Evolutionary conservation across 2,888 invertebrate genomes (phyloP).

Genomic region (Lymantria monacha): DNA sequence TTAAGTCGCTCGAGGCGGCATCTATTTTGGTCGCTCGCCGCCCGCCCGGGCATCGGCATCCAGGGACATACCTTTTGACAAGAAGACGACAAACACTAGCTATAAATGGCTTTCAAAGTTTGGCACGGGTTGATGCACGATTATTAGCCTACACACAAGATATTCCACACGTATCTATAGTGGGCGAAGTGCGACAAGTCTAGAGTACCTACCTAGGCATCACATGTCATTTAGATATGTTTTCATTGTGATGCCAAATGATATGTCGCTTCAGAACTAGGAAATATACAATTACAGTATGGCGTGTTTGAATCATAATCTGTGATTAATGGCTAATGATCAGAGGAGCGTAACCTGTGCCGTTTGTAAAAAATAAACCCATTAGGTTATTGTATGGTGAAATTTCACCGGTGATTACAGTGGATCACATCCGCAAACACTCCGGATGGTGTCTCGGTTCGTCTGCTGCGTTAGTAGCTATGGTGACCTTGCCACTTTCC

Average conservation of each 20-base stretch:
- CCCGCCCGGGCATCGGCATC: slow-evolving; percentile 71
- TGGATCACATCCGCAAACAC: slow-evolving; percentile 69
- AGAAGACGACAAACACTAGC: slow-evolving; percentile 74
- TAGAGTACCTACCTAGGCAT: slow-evolving; percentile 11
- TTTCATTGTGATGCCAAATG: slow-evolving; percentile 33
- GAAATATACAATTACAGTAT: slow-evolving; percentile 60
- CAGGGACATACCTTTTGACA: slow-evolving; percentile 71
- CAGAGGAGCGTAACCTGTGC: slow-evolving; percentile 70
- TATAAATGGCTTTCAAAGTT: slow-evolving; percentile 74
- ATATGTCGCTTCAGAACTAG: slow-evolving; percentile 34
- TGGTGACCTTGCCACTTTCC: slow-evolving; percentile 51
- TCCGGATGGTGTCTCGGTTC: slow-evolving; percentile 76
- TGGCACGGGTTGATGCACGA: slow-evolving; percentile 49
- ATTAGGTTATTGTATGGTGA: slow-evolving; percentile 67
- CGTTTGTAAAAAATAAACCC: slow-evolving; percentile 40
- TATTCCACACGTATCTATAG: background rate
- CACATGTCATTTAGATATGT: background rate
- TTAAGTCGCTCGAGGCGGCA: slow-evolving; percentile 73
- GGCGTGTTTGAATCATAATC: slow-evolving; percentile 46
- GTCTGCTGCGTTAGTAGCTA: slow-evolving; percentile 52
- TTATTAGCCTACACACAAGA: slow-evolving; percentile 5
- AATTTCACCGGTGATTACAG: slow-evolving; percentile 77
- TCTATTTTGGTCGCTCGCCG: slow-evolving; percentile 76
- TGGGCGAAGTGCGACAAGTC: slow-evolving; percentile 20
- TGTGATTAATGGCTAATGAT: slow-evolving; percentile 61